Evolutionary conservation across 2,888 invertebrate species (phyloP), one percentile per base, ranked within the genome.

Genomic region (Protodeltote pygarga): DNA sequence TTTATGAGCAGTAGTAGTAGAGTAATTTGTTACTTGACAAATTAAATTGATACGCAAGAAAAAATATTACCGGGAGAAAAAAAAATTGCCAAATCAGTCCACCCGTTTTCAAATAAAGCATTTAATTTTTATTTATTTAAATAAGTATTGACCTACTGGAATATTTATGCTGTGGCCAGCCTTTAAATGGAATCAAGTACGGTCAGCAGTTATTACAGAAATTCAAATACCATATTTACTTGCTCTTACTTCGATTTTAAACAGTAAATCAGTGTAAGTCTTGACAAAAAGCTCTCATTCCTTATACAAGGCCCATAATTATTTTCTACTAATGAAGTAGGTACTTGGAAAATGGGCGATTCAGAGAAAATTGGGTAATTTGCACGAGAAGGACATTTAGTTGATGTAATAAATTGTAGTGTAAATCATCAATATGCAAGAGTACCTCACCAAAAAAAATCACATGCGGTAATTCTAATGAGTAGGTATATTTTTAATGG

Each of bases 161-260:
- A 4, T n/a, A 8, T 8, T 9, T 32, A n/a, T 4, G 29, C 11
- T 2, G 14, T 35, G 21, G 9, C n/a, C 3, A 9, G 8, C 9
- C 8, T 23, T 35, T 28, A 37, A 25, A 14, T 50, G 21, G 5
- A 25, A 45, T 40, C 27, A 40, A 44, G 15, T 27, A 14, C 10
- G 11, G 24, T 35, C 15, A 6, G 23, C 16, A 24, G 16, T 27
- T 10, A 23, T 6, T 25, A 35, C 50, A 34, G 31, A 29, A n/a
- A 21, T 21, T 31, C 11, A 33, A 55, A 49, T 16, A 42, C 16
- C 3, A 23, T 13, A 6, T 2, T 17, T 25, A 34, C n/a, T 10
- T 11, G 27, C 10, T 23, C 28, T 24, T 38, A 33, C 25, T 31
- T 4, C 15, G 20, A 14, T 13, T 33, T 9, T 2, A 19, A 9